Evolutionary conservation across 1,140 invertebrate species (phyloP).

Genomic region (Pantala flavescens): DNA sequence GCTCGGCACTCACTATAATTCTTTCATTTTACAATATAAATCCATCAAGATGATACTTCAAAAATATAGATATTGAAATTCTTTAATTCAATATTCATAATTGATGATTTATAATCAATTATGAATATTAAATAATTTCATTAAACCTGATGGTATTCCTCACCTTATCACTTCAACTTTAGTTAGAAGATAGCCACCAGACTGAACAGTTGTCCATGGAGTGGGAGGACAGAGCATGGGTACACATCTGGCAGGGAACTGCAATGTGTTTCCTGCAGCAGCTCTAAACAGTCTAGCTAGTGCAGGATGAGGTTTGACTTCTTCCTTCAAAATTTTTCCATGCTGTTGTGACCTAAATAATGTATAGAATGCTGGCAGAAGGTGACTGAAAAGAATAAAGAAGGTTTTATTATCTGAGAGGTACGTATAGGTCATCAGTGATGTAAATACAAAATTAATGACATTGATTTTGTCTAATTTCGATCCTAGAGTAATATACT

Average conservation of each 20-base stretch:
- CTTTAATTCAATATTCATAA: no score
- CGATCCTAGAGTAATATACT: no score
- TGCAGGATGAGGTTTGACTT: conserved; percentile 76
- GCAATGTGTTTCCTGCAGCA: conserved; percentile 51
- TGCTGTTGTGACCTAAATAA: conserved; percentile 53
- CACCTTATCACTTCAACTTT: conserved; percentile 53
- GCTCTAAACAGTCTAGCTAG: conserved; percentile 55
- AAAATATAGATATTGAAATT: no score
- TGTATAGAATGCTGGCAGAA: conserved; percentile 69
- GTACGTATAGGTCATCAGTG: no score
- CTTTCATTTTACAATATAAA: no score
- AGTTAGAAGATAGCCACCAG: conserved; percentile 66
- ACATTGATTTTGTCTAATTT: no score
- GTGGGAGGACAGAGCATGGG: conserved; percentile 70
- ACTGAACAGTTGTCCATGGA: conserved; percentile 57
- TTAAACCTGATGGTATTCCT: no score
- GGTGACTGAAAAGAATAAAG: conserved; percentile 31
- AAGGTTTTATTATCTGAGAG: not conserved
- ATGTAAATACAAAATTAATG: no score
- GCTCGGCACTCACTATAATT: no score
- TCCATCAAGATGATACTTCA: no score
- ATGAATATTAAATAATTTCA: no score
- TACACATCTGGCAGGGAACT: conserved; percentile 55
- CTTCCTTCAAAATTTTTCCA: conserved; percentile 50
- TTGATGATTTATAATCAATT: no score